Percentiles rank a stretch among this genome's conserved stretches.
These are phyloP conservation scores for Salvator merianae DNA, from an alignment of 2,113 vertebrate species.

Conservation along the genomic window DNA sequence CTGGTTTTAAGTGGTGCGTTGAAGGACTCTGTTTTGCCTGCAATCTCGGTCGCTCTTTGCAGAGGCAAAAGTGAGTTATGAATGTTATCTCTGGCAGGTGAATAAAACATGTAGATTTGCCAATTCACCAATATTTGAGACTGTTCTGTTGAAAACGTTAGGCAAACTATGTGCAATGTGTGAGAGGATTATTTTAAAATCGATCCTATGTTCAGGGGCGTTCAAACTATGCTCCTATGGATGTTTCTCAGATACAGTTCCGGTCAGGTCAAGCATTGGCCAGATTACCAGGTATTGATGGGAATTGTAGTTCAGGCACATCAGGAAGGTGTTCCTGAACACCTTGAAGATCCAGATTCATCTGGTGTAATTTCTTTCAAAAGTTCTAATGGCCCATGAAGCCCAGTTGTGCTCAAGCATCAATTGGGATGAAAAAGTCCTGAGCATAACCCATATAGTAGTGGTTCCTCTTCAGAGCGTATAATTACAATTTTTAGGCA, in stretches of 20 bases:
- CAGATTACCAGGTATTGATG: background rate
- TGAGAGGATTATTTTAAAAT: background rate
- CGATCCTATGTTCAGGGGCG: too few relatives aligned
- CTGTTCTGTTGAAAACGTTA: background rate
- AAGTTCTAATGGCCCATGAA: too few relatives aligned
- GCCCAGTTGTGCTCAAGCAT: too few relatives aligned
- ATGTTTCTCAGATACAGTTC: background rate
- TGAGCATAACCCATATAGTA: too few relatives aligned
- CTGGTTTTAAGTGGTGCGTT: background rate
- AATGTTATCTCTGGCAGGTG: too few relatives aligned
- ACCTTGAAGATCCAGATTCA: too few relatives aligned
- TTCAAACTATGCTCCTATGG: background rate
- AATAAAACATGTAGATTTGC: background rate
- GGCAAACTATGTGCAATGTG: background rate
- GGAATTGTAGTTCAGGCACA: background rate
- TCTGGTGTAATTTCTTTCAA: too few relatives aligned
- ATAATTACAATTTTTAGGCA: too few relatives aligned
- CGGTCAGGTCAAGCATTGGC: background rate
- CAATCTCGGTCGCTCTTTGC: background rate
- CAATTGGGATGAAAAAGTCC: too few relatives aligned
- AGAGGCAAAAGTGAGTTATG: background rate
- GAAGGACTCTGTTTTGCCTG: background rate
- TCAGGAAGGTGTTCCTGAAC: too few relatives aligned
- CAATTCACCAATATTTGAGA: background rate
- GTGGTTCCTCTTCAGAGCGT: too few relatives aligned